Evolutionary conservation across 2,888 invertebrate species (phyloP).

Genomic region (Trachelus stipa): DNA sequence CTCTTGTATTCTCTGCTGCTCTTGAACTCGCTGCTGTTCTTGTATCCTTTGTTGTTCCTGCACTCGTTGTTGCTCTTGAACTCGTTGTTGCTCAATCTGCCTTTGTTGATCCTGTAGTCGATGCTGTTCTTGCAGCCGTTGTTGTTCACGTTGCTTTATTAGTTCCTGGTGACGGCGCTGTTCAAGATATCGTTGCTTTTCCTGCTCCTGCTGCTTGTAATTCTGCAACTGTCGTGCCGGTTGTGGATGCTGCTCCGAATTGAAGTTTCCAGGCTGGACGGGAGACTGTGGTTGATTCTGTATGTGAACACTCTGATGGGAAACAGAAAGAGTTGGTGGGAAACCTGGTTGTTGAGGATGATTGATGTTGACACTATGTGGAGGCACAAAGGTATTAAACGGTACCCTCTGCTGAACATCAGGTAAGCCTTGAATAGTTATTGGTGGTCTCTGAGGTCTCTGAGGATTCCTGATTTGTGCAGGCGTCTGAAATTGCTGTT

Average conservation of each 20-base stretch:
- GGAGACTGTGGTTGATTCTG: conserved; percentile 43
- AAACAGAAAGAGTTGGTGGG: conserved; percentile 47
- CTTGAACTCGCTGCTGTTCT: conserved; percentile 46
- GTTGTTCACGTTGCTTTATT: conserved; percentile 61
- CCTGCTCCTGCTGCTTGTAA: conserved; percentile 46
- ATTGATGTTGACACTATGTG: conserved; percentile 63
- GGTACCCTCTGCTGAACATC: conserved; percentile 58
- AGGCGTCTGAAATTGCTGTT: conserved; percentile 38
- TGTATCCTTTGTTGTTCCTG: conserved; percentile 37
- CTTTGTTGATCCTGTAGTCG: conserved; percentile 41
- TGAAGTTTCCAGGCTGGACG: conserved; percentile 23
- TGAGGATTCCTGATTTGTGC: conserved; percentile 33
- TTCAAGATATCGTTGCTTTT: conserved; percentile 44
- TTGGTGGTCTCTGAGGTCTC: conserved; percentile 51
- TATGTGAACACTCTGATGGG: conserved; percentile 54
- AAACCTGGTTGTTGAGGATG: conserved; percentile 56
- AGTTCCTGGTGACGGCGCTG: conserved; percentile 60
- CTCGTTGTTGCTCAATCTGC: conserved; percentile 24
- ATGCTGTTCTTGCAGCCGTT: conserved; percentile 42
- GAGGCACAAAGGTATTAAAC: conserved; percentile 58
- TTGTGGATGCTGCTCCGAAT: conserved; percentile 26
- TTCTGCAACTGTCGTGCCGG: conserved; percentile 45
- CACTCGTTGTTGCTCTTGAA: conserved; percentile 38
- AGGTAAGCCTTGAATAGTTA: conserved; percentile 60
- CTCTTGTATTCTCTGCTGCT: conserved; percentile 43